Percentiles rank a stretch among this genome's conserved stretches.
Conservation (phyloP, 2,888 invertebrate species). For the Machimus rusticus region DNA sequence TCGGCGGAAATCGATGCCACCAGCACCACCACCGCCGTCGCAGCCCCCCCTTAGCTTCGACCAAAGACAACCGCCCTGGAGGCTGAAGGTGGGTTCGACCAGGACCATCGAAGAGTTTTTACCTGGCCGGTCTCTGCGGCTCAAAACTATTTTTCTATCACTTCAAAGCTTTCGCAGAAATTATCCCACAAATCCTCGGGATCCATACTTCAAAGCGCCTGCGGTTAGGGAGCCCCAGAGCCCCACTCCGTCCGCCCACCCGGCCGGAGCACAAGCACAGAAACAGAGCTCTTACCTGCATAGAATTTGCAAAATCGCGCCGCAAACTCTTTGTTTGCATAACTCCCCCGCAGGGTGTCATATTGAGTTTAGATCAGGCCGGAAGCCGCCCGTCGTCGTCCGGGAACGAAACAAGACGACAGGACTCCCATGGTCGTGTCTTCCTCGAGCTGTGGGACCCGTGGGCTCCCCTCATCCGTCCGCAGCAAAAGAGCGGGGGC, state of each 20-base stretch:
- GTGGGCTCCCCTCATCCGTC: neutral
- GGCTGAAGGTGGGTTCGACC: neutral
- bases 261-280: neutral
- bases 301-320: neutral
- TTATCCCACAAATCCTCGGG: neutral
- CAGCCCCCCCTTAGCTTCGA: neutral
- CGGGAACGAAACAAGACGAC: neutral
- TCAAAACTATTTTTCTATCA: neutral
- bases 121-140: neutral
- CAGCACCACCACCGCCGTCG: neutral
- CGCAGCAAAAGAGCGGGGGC: neutral
- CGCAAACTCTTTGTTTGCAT: neutral
- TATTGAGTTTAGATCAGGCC: neutral
- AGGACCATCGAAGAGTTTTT: neutral
- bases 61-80: neutral
- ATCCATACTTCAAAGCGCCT: neutral
- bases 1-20: neutral
- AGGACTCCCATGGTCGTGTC: neutral
- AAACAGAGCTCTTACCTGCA: neutral
- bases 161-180: neutral
- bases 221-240: neutral
- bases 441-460: neutral
- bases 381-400: neutral
- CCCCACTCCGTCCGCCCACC: neutral
- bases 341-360: neutral